phyloP scores from a whole-genome alignment of 2,113 vertebrate genomes.

The Nanorana parkeri region DNA sequence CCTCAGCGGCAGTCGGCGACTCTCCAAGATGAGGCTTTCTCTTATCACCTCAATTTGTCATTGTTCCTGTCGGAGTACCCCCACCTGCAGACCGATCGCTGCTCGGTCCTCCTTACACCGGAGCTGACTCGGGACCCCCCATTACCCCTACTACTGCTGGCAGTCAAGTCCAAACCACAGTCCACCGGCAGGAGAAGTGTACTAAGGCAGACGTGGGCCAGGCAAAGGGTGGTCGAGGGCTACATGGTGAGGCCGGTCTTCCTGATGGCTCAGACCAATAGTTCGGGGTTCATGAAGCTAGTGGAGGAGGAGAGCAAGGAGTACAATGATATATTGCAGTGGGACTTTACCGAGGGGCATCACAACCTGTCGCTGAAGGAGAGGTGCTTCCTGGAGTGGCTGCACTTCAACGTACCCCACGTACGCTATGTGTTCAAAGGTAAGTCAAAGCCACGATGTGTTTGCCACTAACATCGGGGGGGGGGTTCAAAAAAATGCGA shows the following conservation, averaged over 20 bases:
- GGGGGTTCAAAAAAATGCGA: too few relatives aligned
- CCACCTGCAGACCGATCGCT: slow-evolving; percentile 23
- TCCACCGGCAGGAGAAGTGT: background rate
- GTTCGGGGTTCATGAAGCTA: background rate
- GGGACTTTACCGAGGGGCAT: slow-evolving; percentile 46
- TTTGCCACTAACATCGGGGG: too few relatives aligned
- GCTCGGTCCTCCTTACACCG: background rate
- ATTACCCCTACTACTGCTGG: background rate
- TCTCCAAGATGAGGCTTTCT: background rate
- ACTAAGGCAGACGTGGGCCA: slow-evolving; percentile 41
- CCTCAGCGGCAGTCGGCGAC: background rate
- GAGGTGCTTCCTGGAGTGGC: slow-evolving; percentile 41
- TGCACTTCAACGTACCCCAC: background rate
- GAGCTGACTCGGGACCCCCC: too few relatives aligned
- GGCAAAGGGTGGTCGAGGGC: background rate
- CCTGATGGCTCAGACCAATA: background rate
- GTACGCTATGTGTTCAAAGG: slow-evolving; percentile 46
- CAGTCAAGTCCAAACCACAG: slow-evolving; percentile 36
- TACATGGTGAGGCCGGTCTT: slow-evolving; percentile 5
- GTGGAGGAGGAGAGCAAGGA: slow-evolving; percentile 2
- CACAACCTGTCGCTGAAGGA: slow-evolving; percentile 50
- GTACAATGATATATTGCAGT: slow-evolving; percentile 32
- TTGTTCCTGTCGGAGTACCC: slow-evolving; percentile 18
- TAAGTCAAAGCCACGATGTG: background rate
- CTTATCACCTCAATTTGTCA: background rate